Percentiles rank a stretch among this genome's conserved stretches.
These are phyloP conservation scores for Epinotia nisella DNA, from an alignment of 2,888 invertebrate species.

Conservation along the genomic window DNA sequence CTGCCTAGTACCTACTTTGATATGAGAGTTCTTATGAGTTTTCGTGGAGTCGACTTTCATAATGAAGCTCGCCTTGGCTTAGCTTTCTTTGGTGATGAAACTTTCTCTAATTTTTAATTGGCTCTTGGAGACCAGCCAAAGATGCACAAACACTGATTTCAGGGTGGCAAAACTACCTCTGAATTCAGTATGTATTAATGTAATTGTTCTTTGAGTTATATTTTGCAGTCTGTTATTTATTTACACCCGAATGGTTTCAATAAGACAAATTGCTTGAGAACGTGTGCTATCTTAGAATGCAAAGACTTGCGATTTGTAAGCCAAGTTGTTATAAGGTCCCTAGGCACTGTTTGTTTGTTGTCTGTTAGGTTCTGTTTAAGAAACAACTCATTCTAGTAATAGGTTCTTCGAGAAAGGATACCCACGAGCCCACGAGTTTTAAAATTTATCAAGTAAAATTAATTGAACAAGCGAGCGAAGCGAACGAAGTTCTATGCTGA, in stretches of 20 bases:
- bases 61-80: neutral
- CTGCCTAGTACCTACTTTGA: conserved; percentile 35
- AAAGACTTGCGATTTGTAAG: too few relatives aligned
- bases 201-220: neutral
- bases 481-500: too few relatives aligned
- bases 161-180: neutral
- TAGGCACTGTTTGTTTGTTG: too few relatives aligned
- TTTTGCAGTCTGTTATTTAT: neutral
- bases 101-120: conserved; percentile 13
- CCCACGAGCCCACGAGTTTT: too few relatives aligned
- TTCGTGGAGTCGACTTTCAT: neutral
- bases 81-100: conserved; percentile 18
- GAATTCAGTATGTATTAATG: neutral
- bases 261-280: neutral
- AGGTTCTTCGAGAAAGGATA: too few relatives aligned
- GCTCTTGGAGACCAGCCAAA: conserved; percentile 9
- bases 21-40: neutral
- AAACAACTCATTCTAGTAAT: too few relatives aligned
- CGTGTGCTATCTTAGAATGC: neutral
- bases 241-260: neutral
- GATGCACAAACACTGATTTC: neutral
- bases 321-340: too few relatives aligned
- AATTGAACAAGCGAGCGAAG: too few relatives aligned
- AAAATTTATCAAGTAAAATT: too few relatives aligned
- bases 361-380: too few relatives aligned